Evolutionary conservation across 2,113 vertebrate species (phyloP).

Genomic region (Prinia subflava): DNA sequence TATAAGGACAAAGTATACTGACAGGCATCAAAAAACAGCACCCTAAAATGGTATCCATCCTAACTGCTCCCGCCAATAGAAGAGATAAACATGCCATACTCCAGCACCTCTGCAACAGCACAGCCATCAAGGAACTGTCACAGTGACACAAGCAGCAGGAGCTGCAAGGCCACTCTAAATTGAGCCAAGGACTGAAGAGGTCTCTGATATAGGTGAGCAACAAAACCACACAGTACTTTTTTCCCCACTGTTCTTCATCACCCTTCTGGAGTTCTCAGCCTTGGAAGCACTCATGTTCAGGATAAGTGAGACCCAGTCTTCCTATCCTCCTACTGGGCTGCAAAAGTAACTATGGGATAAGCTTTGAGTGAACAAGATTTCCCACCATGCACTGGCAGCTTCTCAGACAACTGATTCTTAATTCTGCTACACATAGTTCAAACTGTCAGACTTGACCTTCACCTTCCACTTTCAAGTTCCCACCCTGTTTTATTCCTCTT

Average conservation of each 20-base stretch:
- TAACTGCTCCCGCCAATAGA: not conserved
- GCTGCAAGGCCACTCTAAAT: not conserved
- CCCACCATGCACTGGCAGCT: not conserved
- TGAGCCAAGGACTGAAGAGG: not conserved
- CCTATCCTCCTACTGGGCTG: accelerated
- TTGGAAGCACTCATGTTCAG: not conserved
- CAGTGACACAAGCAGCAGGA: accelerated
- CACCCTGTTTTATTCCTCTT: not conserved
- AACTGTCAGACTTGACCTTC: not conserved
- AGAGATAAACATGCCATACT: not conserved
- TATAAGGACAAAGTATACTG: not conserved
- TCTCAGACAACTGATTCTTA: not conserved
- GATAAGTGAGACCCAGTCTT: not conserved
- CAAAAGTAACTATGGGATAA: not conserved
- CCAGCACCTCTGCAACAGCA: not conserved
- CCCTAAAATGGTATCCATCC: not conserved
- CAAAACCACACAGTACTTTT: accelerated
- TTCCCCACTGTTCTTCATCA: not conserved
- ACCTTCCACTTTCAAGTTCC: not conserved
- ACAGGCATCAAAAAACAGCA: not conserved
- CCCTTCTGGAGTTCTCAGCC: not conserved
- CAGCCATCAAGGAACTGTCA: not conserved
- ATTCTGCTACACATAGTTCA: not conserved
- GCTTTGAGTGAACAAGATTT: accelerated
- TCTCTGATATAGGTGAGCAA: not conserved